phyloP scores from a whole-genome alignment of 2,888 invertebrate species.

The Isoperla grammatica region DNA sequence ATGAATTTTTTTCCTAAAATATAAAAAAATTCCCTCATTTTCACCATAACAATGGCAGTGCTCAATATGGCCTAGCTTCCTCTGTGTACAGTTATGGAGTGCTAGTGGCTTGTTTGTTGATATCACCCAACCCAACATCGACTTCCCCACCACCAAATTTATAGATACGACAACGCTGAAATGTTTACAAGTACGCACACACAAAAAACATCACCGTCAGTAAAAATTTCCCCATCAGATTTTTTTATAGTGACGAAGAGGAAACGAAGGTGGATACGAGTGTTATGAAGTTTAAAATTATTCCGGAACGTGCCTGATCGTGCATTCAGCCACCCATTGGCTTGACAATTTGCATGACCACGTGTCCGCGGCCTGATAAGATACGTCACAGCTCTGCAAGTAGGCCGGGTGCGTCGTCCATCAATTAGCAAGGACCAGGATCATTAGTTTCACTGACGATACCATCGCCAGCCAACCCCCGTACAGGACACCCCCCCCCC shows the following conservation, averaged over 20 bases:
- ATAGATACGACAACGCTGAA: too few relatives aligned
- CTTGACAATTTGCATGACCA: neutral
- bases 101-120: too few relatives aligned
- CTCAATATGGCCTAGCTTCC: too few relatives aligned
- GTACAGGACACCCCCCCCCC: neutral
- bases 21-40: too few relatives aligned
- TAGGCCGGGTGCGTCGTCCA: constrained; percentile 17
- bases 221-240: neutral
- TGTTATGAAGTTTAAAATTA: neutral
- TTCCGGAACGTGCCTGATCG: constrained; percentile 15
- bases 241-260: neutral
- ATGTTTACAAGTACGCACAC: neutral
- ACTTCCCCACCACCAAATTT: too few relatives aligned
- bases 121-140: too few relatives aligned
- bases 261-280: too few relatives aligned
- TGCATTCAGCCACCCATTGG: neutral
- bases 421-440: constrained; percentile 28
- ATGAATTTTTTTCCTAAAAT: too few relatives aligned
- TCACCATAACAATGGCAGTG: too few relatives aligned
- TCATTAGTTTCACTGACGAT: constrained; percentile 27
- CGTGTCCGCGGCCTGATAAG: constrained; percentile 7
- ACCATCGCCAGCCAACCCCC: neutral
- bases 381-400: constrained; percentile 8
- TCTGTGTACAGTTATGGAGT: too few relatives aligned
- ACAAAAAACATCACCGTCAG: neutral